Percentiles rank a stretch among this genome's conserved stretches.
These are phyloP conservation scores for Marisa cornuarietis DNA, from an alignment of 1,140 invertebrate species.

Conservation along the genomic window DNA sequence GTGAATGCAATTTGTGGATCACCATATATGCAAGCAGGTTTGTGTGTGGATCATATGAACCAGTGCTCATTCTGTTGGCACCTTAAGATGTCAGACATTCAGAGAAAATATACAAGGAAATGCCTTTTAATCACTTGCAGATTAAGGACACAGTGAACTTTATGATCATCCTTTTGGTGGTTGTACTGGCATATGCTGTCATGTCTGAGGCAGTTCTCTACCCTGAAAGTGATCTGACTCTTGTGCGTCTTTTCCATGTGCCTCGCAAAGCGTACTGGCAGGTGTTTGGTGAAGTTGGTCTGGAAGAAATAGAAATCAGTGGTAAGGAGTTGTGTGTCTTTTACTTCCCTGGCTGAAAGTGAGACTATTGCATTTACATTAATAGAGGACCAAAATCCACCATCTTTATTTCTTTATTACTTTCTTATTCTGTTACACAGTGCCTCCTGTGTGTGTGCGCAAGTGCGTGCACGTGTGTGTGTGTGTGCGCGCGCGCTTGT, in stretches of 20 bases:
- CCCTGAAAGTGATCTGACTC: slow-evolving; percentile 52
- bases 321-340: slow-evolving; percentile 7
- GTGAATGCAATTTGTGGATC: no score
- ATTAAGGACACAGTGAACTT: slow-evolving; percentile 65
- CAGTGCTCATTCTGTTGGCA: no score
- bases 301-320: slow-evolving; percentile 64
- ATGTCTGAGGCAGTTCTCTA: slow-evolving; percentile 66
- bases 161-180: slow-evolving; percentile 66
- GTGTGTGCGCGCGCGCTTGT: no score
- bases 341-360: background rate
- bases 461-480: no score
- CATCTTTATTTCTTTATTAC: background rate
- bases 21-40: no score
- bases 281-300: slow-evolving; percentile 66
- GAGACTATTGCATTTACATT: background rate
- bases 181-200: slow-evolving; percentile 66
- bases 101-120: no score
- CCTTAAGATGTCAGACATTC: no score
- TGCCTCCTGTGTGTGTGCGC: background rate
- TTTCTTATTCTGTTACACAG: background rate
- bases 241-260: slow-evolving; percentile 52
- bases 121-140: slow-evolving; percentile 44
- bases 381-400: background rate
- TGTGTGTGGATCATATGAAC: no score
- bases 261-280: slow-evolving; percentile 67